Conservation (phyloP, 2,113 vertebrate species). For the Pantherophis guttatus region DNA sequence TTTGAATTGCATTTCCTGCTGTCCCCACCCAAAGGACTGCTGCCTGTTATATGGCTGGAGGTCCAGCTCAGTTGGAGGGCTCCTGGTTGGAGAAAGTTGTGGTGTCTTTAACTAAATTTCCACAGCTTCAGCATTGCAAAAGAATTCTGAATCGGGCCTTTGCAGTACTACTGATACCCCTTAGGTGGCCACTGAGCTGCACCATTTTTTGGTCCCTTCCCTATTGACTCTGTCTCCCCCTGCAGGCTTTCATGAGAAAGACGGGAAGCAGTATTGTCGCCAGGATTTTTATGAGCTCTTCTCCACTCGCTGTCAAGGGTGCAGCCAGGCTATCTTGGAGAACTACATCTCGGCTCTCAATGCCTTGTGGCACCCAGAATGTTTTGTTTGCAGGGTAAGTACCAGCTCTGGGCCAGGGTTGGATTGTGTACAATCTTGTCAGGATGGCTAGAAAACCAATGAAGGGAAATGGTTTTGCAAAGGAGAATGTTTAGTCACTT, state of each 20-base stretch:
- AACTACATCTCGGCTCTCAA: constrained; percentile 92
- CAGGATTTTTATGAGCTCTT: constrained; percentile 87
- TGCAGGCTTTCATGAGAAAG: constrained; percentile 88
- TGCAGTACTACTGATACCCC: neutral
- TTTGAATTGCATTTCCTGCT: neutral
- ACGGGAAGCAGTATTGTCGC: constrained; percentile 87
- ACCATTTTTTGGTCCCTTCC: neutral
- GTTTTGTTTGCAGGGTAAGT: constrained; percentile 72
- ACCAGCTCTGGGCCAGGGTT: neutral
- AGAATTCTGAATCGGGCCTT: neutral
- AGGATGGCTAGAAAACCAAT: neutral
- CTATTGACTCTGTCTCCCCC: too few relatives aligned
- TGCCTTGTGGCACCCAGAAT: constrained; percentile 89
- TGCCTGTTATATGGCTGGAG: neutral
- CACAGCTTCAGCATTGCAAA: neutral
- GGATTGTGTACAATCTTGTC: too few relatives aligned
- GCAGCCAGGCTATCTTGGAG: constrained; percentile 85
- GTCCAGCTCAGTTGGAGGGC: neutral
- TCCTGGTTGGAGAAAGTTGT: neutral
- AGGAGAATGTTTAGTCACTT: neutral
- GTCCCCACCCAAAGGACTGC: neutral
- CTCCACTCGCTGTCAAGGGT: constrained; percentile 84
- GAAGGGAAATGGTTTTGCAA: neutral
- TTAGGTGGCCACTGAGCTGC: neutral
- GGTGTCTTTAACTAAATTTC: neutral